Percentiles rank a stretch among this genome's conserved stretches.
Conservation (phyloP, 2,888 invertebrate species). For the Tiliacea aurago region DNA sequence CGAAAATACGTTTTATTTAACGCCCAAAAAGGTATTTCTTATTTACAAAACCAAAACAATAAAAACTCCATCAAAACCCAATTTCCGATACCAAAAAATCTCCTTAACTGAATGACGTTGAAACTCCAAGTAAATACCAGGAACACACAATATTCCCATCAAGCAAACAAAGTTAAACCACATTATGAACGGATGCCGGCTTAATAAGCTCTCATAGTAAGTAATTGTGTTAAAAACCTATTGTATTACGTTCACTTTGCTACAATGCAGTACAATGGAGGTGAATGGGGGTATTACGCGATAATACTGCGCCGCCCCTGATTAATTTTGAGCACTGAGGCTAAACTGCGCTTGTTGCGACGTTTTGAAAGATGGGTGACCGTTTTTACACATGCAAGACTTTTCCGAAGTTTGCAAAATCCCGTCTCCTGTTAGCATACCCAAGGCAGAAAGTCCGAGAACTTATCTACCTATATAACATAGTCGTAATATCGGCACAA, state of each 20-base stretch:
- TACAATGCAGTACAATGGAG: conserved; percentile 53
- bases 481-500: not conserved
- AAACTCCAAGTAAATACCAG: conserved; percentile 42
- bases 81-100: conserved; percentile 9
- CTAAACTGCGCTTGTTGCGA: conserved; percentile 5
- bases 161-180: conserved; percentile 54
- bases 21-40: not conserved
- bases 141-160: conserved; percentile 51
- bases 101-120: conserved; percentile 3
- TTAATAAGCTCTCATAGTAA: conserved; percentile 64
- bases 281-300: conserved; percentile 68
- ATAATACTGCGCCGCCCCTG: conserved; percentile 59
- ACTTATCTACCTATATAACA: not conserved
- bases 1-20: not conserved
- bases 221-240: conserved; percentile 70
- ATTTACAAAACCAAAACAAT: conserved; percentile 3
- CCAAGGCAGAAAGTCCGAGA: not conserved
- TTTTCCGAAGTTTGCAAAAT: conserved; percentile 8
- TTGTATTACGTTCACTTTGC: conserved; percentile 63
- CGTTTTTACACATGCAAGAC: not conserved
- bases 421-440: not conserved
- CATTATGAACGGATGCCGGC: conserved; percentile 62
- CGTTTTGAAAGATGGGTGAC: conserved; percentile 2
- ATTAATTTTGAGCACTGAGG: conserved; percentile 49
- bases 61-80: conserved; percentile 14